Base-by-base conservation (phyloP, 2,888 invertebrate genomes). In the Salticus scenicus region DNA sequence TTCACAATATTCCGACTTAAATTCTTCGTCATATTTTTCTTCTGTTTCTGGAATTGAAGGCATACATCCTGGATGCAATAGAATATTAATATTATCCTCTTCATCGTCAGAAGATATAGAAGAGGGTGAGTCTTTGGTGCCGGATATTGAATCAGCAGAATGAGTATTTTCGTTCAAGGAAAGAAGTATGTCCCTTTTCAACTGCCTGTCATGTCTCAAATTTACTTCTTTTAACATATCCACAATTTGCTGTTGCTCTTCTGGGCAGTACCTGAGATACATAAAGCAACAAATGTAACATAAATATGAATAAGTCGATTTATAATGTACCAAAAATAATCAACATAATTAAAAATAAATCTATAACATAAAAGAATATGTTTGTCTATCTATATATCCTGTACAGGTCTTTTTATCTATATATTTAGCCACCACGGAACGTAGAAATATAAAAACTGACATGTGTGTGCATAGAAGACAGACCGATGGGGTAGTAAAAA, bases 171-270 rank as follows among this genome's bases (percentile, higher is more conserved):
- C 66, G 0, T 24, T 42, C 0, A 27, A 20, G 1, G 30, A n/a
- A 0, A 33, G 20, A 24, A 69, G 20, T 5, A 73, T 69, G 31
- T 84, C 73, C 8, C 83, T 30, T n/a, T 24, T 67, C 4, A 84
- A 37, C 1, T 84, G 83, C 0, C 71, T 12, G 20, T 84, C 83
- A n/a, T 84, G 83, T n/a, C 77, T 76, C 37, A 73, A 12, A 64
- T 84, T 77, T 0, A 84, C 83, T 28, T 84, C 83, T 31, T 67
- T 51, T 1, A 84, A 41, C 51, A 67, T 67, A 8, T 77, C 73
- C 0, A 73, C 66, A 2, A 84, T 84, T 33, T 84, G 72, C 14
- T 84, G 72, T 31, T 84, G 83, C 10, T 84, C 83, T 27, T 77
- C 77, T 0, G 69, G 41, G 1, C 71, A 27, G 41, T 72, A 84